Evolutionary conservation across 1,140 invertebrate species (phyloP).

Genomic region (Drosophila varians): DNA sequence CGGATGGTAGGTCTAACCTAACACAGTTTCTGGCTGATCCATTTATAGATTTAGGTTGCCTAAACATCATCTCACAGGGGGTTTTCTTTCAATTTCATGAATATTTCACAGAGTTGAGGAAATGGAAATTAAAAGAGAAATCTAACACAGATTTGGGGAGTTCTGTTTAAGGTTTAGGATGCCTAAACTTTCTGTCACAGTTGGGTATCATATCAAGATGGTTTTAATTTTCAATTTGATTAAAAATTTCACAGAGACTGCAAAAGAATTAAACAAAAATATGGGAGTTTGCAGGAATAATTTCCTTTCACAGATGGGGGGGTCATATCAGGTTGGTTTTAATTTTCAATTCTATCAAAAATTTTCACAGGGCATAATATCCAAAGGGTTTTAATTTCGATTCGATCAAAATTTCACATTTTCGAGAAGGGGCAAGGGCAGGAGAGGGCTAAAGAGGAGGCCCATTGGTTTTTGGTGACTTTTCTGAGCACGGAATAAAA

Average conservation of each 20-base stretch:
- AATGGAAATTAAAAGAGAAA: background rate
- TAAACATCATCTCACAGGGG: constrained; percentile 49
- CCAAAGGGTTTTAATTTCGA: constrained; percentile 23
- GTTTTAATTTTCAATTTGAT: constrained; percentile 28
- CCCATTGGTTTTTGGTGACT: constrained; percentile 58
- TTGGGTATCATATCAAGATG: constrained; percentile 1
- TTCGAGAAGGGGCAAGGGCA: background rate
- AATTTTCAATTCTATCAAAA: constrained; percentile 24
- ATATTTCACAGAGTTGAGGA: constrained; percentile 20
- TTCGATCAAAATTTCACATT: constrained; percentile 34
- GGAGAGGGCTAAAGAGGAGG: background rate
- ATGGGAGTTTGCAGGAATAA: no score
- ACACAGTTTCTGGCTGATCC: constrained; percentile 34
- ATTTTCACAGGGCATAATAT: constrained; percentile 22
- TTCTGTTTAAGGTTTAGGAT: background rate
- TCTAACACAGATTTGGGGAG: background rate
- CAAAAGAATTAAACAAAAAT: no score
- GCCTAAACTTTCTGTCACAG: constrained; percentile 6
- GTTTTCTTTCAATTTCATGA: constrained; percentile 60
- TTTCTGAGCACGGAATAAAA: constrained; percentile 69
- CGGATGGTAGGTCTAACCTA: constrained; percentile 4
- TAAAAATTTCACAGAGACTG: constrained; percentile 9
- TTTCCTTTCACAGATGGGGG: constrained; percentile 1
- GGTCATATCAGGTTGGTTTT: constrained; percentile 5
- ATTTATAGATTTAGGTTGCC: constrained; percentile 21